phyloP scores from a whole-genome alignment of 2,113 vertebrate species.

The Tylochromis polylepis region DNA sequence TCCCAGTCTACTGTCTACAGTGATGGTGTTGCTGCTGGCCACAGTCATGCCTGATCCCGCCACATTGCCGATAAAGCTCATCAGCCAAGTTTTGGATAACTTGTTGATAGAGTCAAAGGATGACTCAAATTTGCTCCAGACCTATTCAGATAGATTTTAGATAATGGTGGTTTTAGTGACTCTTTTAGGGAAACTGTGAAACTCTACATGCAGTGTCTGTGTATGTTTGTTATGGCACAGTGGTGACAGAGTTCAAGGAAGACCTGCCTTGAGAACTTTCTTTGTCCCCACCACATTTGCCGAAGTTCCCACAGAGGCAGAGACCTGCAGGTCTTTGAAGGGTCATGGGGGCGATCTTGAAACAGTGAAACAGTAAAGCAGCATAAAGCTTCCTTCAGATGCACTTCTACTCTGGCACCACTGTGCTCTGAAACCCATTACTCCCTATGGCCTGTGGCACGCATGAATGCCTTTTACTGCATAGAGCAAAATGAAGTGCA shows the following conservation, averaged over 20 bases:
- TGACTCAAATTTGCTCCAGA: not conserved
- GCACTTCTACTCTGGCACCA: not conserved
- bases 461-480: not conserved
- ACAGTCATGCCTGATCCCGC: not conserved
- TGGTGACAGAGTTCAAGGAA: not conserved
- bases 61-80: not conserved
- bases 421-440: not conserved
- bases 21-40: not conserved
- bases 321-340: not conserved
- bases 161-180: not conserved
- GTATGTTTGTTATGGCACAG: not conserved
- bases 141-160: not conserved
- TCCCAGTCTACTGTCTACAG: not conserved
- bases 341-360: not conserved
- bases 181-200: not conserved
- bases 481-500: not conserved
- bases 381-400: not conserved
- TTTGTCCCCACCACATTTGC: not conserved
- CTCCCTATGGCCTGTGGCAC: not conserved
- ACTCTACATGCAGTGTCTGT: not conserved
- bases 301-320: not conserved
- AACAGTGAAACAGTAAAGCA: not conserved
- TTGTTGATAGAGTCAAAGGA: not conserved
- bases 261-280: not conserved
- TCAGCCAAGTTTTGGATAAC: not conserved